phyloP scores from a whole-genome alignment of 2,113 vertebrate genomes.

The Danio rerio region GRCz12tu NC_133176.1:14286501-14287000 shows the following conservation, averaged over 20 bases:
- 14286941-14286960: too few relatives aligned
- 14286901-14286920: too few relatives aligned
- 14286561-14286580: not conserved
- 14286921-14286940: too few relatives aligned
- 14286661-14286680: not conserved
- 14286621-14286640: not conserved
- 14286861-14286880: too few relatives aligned
- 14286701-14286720: not conserved
- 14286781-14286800: constrained; percentile 1
- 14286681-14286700: too few relatives aligned
- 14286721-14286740: not conserved
- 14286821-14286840: not conserved
- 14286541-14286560: constrained; percentile 25
- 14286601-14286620: not conserved
- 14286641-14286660: not conserved
- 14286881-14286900: too few relatives aligned
- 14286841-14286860: not conserved
- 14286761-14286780: constrained; percentile 8
- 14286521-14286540: constrained; percentile 12
- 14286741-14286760: not conserved
- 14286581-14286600: too few relatives aligned
- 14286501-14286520: constrained; percentile 9
- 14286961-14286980: too few relatives aligned
- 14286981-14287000: too few relatives aligned
- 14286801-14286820: not conserved